phyloP scores from a whole-genome alignment of 2,113 vertebrate species.

The Numenius arquata region DNA sequence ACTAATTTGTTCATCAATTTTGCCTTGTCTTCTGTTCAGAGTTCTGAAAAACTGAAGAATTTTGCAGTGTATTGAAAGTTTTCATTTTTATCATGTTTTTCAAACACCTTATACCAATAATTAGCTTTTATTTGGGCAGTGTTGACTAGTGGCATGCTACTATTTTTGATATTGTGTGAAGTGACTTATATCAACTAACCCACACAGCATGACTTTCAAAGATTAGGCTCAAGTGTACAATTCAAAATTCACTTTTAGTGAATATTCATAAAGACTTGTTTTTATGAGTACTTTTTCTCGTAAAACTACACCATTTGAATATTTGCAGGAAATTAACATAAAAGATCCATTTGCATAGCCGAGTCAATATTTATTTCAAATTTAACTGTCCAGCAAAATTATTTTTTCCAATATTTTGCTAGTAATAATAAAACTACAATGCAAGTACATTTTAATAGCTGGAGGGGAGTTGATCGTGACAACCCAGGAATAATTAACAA shows the following conservation, averaged over 20 bases:
- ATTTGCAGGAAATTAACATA: constrained; percentile 47
- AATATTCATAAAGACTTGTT: constrained; percentile 17
- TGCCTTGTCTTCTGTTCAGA: background rate
- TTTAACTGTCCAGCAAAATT: constrained; percentile 37
- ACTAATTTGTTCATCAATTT: background rate
- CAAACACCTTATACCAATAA: background rate
- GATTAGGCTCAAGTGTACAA: constrained; percentile 3
- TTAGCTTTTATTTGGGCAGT: background rate
- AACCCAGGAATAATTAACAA: constrained; percentile 69
- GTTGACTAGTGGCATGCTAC: background rate
- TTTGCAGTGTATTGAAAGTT: background rate
- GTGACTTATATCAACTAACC: background rate
- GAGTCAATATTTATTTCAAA: constrained; percentile 55
- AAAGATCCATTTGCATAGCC: constrained; percentile 22
- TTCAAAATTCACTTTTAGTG: constrained; percentile 23
- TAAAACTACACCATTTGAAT: constrained; percentile 31
- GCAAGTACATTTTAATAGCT: constrained; percentile 63
- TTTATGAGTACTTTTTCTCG: background rate
- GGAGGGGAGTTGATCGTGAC: constrained; percentile 49
- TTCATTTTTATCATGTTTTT: background rate
- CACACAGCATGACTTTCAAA: background rate
- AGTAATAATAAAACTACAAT: constrained; percentile 62
- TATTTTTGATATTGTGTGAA: background rate
- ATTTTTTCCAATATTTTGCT: constrained; percentile 42
- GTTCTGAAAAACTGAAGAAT: background rate